Evolutionary conservation across 2,888 invertebrate genomes (phyloP), one percentile per base, ranked within the genome.

Genomic region (Polyommatus iphigenia): DNA sequence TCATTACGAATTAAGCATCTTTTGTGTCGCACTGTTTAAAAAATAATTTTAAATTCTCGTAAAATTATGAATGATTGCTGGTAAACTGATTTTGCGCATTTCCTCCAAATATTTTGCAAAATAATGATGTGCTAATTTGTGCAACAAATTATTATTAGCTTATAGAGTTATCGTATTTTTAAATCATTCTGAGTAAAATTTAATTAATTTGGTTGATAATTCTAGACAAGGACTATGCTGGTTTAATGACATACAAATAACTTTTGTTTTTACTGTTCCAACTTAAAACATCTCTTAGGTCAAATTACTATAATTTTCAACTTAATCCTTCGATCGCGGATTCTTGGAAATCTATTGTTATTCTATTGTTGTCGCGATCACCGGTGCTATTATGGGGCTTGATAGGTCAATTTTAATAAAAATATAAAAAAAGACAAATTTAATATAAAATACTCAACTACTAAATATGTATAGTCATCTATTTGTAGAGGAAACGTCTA

Each of bases 401-500:
- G 24, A 24, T 24, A 24, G 24, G 24, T 24, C 24, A 24, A 72
- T 72, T 72, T 13, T 6, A n/a, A 71, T n/a, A n/a, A 71, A 32
- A 36, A 67, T 32, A 32, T 32, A 24, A 32, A 10, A 72, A 72
- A 3, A 20, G 46, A 32, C 7, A n/a, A 32, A 72, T 15, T 24
- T 24, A 13, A 29, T 62, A 62, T 24, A 10, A 46, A 46, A 46
- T 46, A 46, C 46, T 62, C 29, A 29, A 32, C 29, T 81, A 41
- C 77, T 85, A 85, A 82, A 81, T 80, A 83, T 80, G 83, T 86
- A 86, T 81, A 81, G 78, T 80, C 81, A 80, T 85, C 85, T 87
- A 87, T 87, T 87, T 87, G 84, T 85, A 87, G 85, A 86, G 85
- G 85, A 87, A 89, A 88, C 87, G 89, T 88, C 85, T 88, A 88